Conservation (phyloP, 2,888 invertebrate species). For the Amiota communis region DNA sequence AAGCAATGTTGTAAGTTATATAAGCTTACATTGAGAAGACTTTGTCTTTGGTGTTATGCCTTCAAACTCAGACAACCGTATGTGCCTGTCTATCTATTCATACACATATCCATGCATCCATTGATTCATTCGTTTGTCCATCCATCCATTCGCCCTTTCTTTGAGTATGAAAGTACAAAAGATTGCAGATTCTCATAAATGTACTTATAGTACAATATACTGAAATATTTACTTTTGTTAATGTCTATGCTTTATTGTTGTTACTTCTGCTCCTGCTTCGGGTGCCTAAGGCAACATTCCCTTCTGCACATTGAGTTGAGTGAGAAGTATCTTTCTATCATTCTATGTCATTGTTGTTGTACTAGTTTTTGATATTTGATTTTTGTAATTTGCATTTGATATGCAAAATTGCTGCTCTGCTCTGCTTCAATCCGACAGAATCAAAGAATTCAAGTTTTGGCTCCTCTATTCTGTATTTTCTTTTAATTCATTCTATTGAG, state of each 20-base stretch:
- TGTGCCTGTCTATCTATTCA: not conserved
- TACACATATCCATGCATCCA: too few relatives aligned
- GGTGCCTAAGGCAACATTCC: not conserved
- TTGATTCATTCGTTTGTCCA: not conserved
- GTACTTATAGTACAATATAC: not conserved
- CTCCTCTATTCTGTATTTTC: too few relatives aligned
- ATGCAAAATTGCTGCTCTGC: constrained; percentile 10
- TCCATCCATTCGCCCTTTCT: not conserved
- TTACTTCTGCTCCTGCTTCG: too few relatives aligned
- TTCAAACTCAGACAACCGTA: not conserved
- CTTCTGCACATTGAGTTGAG: not conserved
- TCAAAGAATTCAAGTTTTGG: too few relatives aligned
- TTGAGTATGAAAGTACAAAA: not conserved
- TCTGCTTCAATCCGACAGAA: not conserved
- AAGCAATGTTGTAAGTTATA: not conserved
- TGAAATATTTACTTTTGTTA: not conserved
- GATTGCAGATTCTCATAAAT: not conserved
- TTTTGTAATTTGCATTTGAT: constrained; percentile 16
- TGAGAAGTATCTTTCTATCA: not conserved
- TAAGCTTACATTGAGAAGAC: not conserved
- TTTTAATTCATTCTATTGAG: too few relatives aligned
- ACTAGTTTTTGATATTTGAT: constrained; percentile 3
- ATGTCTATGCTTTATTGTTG: too few relatives aligned
- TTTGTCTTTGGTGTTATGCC: not conserved
- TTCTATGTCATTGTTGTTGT: not conserved